Base-by-base conservation (phyloP, 2,888 invertebrate species). In the Nymphalis polychloros region DNA sequence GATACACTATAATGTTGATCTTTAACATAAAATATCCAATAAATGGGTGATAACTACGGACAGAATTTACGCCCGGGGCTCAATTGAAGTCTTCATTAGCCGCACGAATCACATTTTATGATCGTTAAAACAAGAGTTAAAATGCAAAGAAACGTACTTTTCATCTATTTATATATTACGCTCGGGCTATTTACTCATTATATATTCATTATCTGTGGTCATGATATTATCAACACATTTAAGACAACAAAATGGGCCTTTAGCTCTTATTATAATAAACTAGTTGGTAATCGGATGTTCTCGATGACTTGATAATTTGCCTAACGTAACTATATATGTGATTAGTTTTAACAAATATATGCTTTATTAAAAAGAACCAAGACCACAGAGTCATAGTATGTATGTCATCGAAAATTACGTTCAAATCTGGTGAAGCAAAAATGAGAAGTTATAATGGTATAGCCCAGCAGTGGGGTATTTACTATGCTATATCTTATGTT, bases 21-120 rank as follows among this genome's bases (percentile, higher is more conserved):
- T 61, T 48, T 59, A 68, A 65, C 63, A 68, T 71, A 68, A 71
- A 71, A 64, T 68, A 49, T 57, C 20, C 66, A 65, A 71, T 71
- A 65, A 71, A 63, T 68, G 66, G 66, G 63, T 68, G 68, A 62
- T 70, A 70, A 68, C 66, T 68, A 65, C 65, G 49, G 66, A 66
- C 60, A 61, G 49, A 68, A 60, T 71, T 63, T 68, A 66, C 65
- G 63, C 71, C 50, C 68, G 31, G 52, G 46, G 47, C 52, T 59
- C 60, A 20, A 63, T 66, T 48, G 68, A 63, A 62, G 71, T 68
- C 65, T 68, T 71, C 68, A 71, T 71, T 71, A 71, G 49, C 49
- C n/a, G 35, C 70, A 68, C 49, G 63, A 63, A 68, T 41, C 41
- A 60, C 61, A 50, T 52, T 71, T 68, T 71, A 71, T 35, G 65